Evolutionary conservation across 1,140 invertebrate species (phyloP).

Genomic region (Coptotermes formosanus): DNA sequence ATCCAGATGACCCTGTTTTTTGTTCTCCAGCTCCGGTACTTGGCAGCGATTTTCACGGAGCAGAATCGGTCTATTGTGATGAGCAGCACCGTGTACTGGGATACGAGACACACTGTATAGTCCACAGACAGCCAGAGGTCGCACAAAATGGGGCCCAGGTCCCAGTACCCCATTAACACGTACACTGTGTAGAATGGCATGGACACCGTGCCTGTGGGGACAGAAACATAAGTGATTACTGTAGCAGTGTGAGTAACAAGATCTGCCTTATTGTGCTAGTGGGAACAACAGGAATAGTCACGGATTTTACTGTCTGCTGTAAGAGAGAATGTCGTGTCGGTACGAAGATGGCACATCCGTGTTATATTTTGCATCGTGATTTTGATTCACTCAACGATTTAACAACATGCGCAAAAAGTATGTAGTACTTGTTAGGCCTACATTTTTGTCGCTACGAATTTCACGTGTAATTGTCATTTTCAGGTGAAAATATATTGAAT

Average conservation of each 20-base stretch:
- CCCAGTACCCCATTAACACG: slow-evolving; percentile 94
- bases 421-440: too few relatives aligned
- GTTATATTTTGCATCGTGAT: too few relatives aligned
- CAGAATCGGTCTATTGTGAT: slow-evolving; percentile 99
- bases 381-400: too few relatives aligned
- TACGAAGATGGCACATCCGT: too few relatives aligned
- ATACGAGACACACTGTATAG: slow-evolving; percentile 98
- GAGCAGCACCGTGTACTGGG: slow-evolving; percentile 97
- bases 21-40: slow-evolving; percentile 96
- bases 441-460: too few relatives aligned
- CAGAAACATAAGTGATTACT: background rate
- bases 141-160: slow-evolving; percentile 92
- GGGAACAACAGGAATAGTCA: too few relatives aligned
- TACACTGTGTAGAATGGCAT: slow-evolving; percentile 98
- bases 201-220: slow-evolving; percentile 75
- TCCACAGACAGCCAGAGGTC: slow-evolving; percentile 99
- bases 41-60: slow-evolving; percentile 97
- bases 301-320: too few relatives aligned
- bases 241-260: background rate
- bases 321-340: too few relatives aligned
- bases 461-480: too few relatives aligned
- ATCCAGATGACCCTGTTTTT: slow-evolving; percentile 89
- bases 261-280: too few relatives aligned
- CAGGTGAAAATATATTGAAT: too few relatives aligned
- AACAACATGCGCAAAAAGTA: too few relatives aligned